Base-by-base conservation (phyloP, 1,140 invertebrate species). In the Lepeophtheirus salmonis region DNA sequence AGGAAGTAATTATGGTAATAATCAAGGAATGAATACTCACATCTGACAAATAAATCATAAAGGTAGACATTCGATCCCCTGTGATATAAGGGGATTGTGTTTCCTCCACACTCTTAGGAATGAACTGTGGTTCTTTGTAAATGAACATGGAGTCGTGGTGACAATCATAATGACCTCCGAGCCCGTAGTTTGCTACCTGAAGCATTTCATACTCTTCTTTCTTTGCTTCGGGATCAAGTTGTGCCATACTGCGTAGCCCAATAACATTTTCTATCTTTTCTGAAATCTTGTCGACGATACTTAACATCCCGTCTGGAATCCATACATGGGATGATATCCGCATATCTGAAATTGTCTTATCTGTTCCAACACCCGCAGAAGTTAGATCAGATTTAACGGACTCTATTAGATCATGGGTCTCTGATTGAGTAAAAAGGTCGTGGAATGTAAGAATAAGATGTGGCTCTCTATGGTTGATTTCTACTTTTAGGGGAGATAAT, bases 81-180 rank as follows among this genome's bases (percentile, higher is more conserved):
- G 72, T 68, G 56, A 65, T 63, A 25, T 57, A 57, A 17, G 23
- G 23, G 16, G 23, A 17, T 17, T 57, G 13, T 25, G 21, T 57
- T 10, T 52, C 21, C 16, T 52, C 50, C 50, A 52, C 12, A 52
- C 50, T 52, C 10, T 52, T 10, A 3, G 26, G 20, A 21, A 57
- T 1, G 58, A 65, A 53, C 50, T 69, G 67, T 63, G 71, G 70
- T 14, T 68, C 64, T 56, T 72, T 68, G 52, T 71, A 69, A 20
- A 65, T 66, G 62, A 70, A 68, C 50, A 70, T 59, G 57, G 71
- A 78, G 67, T 81, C 79, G 67, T 74, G 79, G 67, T 80, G 79
- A 14, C 79, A 78, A 56, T 78, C 77, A 67, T 81, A 80, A 64
- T 80, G 75, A 14, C 79, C 79, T 48, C 79, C 79, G 60, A 80